Evolutionary conservation across 2,113 vertebrate species (phyloP).

Genomic region (human): DNA sequence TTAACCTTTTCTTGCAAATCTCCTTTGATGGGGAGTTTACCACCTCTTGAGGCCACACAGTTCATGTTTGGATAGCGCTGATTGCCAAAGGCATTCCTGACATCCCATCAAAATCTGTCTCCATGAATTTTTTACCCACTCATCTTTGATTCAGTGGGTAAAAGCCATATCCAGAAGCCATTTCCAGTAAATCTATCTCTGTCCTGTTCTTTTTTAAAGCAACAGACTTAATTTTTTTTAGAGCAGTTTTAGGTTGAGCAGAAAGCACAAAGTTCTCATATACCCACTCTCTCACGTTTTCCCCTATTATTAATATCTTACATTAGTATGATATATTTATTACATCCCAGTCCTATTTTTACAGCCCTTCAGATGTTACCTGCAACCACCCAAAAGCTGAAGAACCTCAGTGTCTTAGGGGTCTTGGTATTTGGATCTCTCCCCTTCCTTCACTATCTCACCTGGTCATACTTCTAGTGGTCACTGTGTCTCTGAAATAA

Average conservation of each 20-base stretch:
- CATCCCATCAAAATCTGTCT: not conserved
- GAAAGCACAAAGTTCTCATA: not conserved
- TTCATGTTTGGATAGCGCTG: not conserved
- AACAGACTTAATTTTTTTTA: slow-evolving; percentile 16
- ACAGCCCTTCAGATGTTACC: not conserved
- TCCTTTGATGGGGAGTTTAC: not conserved
- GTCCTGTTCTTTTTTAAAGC: not conserved
- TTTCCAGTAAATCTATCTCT: not conserved
- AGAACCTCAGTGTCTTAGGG: not conserved
- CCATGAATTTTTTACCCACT: not conserved
- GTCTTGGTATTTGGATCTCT: not conserved
- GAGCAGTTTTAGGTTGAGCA: not conserved
- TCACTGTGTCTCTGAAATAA: not conserved
- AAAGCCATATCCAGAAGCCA: not conserved
- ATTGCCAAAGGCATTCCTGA: not conserved
- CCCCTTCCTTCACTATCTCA: not conserved
- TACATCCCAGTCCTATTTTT: not conserved
- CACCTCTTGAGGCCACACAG: not conserved
- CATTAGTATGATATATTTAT: not conserved
- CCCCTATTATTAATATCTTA: not conserved
- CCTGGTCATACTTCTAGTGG: not conserved
- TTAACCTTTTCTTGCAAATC: not conserved
- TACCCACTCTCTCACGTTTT: not conserved
- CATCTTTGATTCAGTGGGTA: not conserved
- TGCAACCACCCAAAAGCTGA: not conserved